Conservation (phyloP, 2,113 vertebrate species). For the Danionella cerebrum region DNA sequence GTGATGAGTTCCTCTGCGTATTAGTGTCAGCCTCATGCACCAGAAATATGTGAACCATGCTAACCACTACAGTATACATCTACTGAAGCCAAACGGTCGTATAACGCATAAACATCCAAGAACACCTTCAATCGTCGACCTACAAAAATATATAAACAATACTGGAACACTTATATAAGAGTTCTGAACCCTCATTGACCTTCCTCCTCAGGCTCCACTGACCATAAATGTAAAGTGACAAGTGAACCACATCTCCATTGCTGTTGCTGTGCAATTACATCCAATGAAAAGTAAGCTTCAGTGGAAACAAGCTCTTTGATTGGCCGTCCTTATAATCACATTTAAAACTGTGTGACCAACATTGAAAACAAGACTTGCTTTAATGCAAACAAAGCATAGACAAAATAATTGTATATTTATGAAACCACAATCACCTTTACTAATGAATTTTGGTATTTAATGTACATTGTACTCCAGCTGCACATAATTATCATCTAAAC, state of each 20-base stretch:
- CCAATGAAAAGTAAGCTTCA: slow-evolving; percentile 7
- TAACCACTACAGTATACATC: no score
- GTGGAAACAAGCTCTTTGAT: not conserved
- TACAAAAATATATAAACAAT: not conserved
- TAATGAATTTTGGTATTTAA: no score
- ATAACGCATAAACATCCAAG: no score
- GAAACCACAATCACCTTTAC: no score
- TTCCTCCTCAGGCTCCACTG: not conserved
- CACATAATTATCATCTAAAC: no score
- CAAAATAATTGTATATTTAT: no score
- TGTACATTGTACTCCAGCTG: no score
- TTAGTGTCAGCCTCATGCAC: not conserved
- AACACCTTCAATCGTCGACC: not conserved
- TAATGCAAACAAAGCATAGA: no score
- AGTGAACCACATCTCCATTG: not conserved
- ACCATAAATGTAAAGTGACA: slow-evolving; percentile 4
- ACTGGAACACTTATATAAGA: slow-evolving; percentile 2
- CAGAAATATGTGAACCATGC: no score
- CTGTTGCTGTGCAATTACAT: slow-evolving; percentile 19
- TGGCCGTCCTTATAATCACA: not conserved
- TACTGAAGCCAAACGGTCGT: no score
- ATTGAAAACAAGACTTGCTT: not conserved
- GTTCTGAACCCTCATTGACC: not conserved
- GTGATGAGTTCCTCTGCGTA: not conserved
- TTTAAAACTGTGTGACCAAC: not conserved